Conservation (phyloP, 2,888 invertebrate genomes). For the Aphidius colemani region DNA sequence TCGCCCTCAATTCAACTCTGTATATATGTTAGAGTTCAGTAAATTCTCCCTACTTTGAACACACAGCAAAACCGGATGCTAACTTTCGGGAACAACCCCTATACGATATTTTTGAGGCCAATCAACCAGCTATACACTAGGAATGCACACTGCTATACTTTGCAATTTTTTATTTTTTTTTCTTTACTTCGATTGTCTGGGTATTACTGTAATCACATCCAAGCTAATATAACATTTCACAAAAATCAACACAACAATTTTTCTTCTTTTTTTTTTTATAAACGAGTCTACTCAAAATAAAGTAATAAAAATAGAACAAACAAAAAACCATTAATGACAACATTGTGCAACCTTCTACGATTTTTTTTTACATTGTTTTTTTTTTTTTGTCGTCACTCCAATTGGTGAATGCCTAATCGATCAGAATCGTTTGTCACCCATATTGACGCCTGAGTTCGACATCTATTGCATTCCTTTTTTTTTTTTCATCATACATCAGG, state of each 20-base stretch:
- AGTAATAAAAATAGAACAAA: slow-evolving; percentile 2
- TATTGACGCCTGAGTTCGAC: slow-evolving; percentile 18
- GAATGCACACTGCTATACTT: slow-evolving; percentile 41
- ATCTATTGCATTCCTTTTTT: slow-evolving; percentile 13
- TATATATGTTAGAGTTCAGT: slow-evolving; percentile 45
- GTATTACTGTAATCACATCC: not conserved
- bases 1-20: slow-evolving; percentile 30
- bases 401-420: slow-evolving; percentile 23
- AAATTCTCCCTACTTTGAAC: slow-evolving; percentile 18
- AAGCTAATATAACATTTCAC: no score
- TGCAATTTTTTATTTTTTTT: slow-evolving; percentile 1
- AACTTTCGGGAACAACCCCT: not conserved
- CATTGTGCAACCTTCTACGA: not conserved
- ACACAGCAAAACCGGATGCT: slow-evolving; percentile 5
- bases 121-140: slow-evolving; percentile 57
- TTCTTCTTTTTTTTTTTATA: no score
- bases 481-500: slow-evolving; percentile 17
- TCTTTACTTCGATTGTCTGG: not conserved
- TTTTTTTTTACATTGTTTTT: slow-evolving; percentile 10
- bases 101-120: slow-evolving; percentile 56
- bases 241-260: no score
- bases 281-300: not conserved
- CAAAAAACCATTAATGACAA: not conserved
- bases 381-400: slow-evolving; percentile 1
- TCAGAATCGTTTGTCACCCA: slow-evolving; percentile 26